Evolutionary conservation across 1,140 invertebrate genomes (phyloP).

Genomic region (Bombus cullumanus): DNA sequence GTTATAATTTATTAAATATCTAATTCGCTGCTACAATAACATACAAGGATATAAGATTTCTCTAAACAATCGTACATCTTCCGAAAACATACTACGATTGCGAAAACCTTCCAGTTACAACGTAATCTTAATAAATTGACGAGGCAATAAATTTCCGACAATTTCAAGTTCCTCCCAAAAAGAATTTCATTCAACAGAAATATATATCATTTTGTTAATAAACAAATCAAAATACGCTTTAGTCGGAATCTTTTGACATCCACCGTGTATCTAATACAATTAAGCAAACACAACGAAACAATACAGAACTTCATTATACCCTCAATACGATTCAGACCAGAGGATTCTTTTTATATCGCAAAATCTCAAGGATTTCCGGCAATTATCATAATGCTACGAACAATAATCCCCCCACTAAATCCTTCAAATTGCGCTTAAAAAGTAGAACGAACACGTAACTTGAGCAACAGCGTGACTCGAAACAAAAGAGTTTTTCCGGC

Average conservation of each 20-base stretch:
- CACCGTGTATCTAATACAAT: background rate
- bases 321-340: background rate
- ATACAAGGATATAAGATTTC: background rate
- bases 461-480: background rate
- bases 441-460: background rate
- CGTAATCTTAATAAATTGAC: background rate
- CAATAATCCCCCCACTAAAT: background rate
- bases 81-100: background rate
- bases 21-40: background rate
- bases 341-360: background rate
- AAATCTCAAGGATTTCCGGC: background rate
- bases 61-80: background rate
- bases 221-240: background rate
- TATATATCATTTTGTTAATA: background rate
- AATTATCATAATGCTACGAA: background rate
- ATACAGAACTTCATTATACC: background rate
- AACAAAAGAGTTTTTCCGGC: constrained; percentile 4
- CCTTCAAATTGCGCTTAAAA: background rate
- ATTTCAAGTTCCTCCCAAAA: background rate
- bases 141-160: background rate
- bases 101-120: background rate
- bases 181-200: background rate
- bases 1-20: background rate
- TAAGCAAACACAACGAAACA: background rate
- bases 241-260: background rate